Conservation (phyloP, 2,113 vertebrate genomes). For the Sinocyclocheilus maitianheensis region DNA sequence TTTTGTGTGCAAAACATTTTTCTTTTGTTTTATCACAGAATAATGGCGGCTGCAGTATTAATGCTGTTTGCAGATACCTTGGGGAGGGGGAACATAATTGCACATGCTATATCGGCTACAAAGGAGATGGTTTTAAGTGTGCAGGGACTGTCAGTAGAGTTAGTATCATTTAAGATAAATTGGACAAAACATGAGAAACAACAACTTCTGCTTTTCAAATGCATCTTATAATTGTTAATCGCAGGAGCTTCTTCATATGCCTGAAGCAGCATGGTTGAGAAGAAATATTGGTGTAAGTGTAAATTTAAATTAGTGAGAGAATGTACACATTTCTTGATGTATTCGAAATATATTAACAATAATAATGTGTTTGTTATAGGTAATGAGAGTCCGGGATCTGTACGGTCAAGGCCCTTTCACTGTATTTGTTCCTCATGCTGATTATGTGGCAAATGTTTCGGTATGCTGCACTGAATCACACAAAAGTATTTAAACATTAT, state of each 20-base stretch:
- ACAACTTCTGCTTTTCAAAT: not conserved
- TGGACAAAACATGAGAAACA: not conserved
- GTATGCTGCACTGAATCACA: constrained; percentile 63
- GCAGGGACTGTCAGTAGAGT: constrained; percentile 71
- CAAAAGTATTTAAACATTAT: not conserved
- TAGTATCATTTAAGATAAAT: constrained; percentile 41
- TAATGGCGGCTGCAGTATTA: constrained; percentile 85
- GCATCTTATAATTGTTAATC: constrained; percentile 15
- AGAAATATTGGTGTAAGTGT: constrained; percentile 73
- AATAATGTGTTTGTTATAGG: constrained; percentile 35
- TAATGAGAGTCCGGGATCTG: constrained; percentile 67
- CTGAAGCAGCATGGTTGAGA: constrained; percentile 68
- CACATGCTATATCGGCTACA: constrained; percentile 69
- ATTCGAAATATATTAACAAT: not conserved
- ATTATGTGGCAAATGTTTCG: constrained; percentile 66
- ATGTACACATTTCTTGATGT: not conserved
- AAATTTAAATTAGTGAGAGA: not conserved
- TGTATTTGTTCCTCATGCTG: constrained; percentile 76
- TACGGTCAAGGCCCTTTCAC: constrained; percentile 77
- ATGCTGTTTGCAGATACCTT: constrained; percentile 74
- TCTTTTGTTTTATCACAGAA: constrained; percentile 70
- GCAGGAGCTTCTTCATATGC: constrained; percentile 77
- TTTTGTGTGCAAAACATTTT: not conserved
- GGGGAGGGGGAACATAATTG: constrained; percentile 81
- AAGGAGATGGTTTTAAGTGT: constrained; percentile 85